Percentiles rank a stretch among this genome's conserved stretches.
phyloP scores from a whole-genome alignment of 2,797 vertebrate genomes.

The Etheostoma nigrum region DNA sequence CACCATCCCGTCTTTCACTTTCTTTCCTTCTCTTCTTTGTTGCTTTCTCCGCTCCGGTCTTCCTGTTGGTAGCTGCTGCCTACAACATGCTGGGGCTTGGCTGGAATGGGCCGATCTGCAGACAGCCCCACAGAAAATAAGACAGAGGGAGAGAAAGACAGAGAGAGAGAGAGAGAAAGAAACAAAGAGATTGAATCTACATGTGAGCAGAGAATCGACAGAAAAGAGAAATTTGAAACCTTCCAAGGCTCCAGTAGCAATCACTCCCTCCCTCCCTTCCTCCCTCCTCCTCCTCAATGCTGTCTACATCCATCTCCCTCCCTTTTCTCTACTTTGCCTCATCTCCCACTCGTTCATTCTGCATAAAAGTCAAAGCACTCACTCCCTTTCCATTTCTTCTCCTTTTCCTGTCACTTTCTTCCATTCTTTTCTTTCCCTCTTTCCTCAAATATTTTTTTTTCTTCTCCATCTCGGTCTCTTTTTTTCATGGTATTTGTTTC shows the following conservation, averaged over 20 bases:
- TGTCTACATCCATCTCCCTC: constrained; percentile 51
- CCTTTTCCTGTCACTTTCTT: background rate
- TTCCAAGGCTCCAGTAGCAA: constrained; percentile 70
- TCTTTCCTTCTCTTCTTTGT: constrained; percentile 32
- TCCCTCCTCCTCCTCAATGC: constrained; percentile 26
- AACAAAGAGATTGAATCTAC: constrained; percentile 48
- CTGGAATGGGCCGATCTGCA: constrained; percentile 44
- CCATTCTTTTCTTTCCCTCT: background rate
- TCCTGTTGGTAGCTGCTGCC: constrained; percentile 42
- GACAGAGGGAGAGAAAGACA: constrained; percentile 30
- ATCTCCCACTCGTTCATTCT: constrained; percentile 18
- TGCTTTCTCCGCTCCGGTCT: constrained; percentile 33
- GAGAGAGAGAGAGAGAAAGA: constrained; percentile 36
- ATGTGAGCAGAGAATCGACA: constrained; percentile 57
- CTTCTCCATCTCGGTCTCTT: background rate
- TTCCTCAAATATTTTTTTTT: background rate
- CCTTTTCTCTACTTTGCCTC: constrained; percentile 13
- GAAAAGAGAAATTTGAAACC: constrained; percentile 77
- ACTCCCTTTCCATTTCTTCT: constrained; percentile 13
- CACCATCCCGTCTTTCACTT: constrained; percentile 11
- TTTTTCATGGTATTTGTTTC: no score
- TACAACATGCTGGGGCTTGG: constrained; percentile 70
- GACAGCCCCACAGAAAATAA: constrained; percentile 39
- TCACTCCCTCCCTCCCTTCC: constrained; percentile 41
- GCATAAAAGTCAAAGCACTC: background rate